Percentiles rank a stretch among this genome's conserved stretches.
These are phyloP conservation scores for Synanthedon tipuliformis DNA, from an alignment of 2,888 invertebrate species.

Conservation along the genomic window DNA sequence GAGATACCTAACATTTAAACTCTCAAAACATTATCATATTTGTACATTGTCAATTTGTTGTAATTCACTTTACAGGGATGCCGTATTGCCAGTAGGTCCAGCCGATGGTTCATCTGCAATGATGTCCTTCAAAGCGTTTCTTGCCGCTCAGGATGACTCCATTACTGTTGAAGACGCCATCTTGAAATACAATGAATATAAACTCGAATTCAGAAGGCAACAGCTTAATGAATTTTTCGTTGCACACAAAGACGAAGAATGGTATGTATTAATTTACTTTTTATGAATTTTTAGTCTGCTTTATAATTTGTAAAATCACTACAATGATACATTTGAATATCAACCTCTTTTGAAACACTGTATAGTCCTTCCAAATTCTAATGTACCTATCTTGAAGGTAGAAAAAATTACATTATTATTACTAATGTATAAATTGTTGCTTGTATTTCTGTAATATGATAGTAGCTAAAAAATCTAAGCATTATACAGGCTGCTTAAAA, in stretches of 20 bases:
- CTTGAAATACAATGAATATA: constrained; percentile 97
- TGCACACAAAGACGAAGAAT: constrained; percentile 99
- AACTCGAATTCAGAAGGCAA: constrained; percentile 94
- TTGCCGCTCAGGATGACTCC: constrained; percentile 96
- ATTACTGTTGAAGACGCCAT: constrained; percentile 98
- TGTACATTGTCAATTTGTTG: neutral
- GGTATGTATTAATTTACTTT: constrained; percentile 74
- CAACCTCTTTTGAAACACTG: no score
- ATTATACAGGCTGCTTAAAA: constrained; percentile 13
- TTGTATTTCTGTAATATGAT: constrained; percentile 23
- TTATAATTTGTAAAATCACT: neutral
- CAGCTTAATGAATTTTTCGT: constrained; percentile 99
- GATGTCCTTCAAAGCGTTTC: constrained; percentile 97
- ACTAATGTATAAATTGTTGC: neutral
- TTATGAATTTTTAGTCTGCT: neutral
- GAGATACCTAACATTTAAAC: no score
- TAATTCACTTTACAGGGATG: constrained; percentile 44
- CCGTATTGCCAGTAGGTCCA: constrained; percentile 55
- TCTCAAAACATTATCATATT: no score
- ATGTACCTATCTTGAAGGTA: neutral
- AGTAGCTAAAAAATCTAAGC: constrained; percentile 58
- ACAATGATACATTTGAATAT: no score
- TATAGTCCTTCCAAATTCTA: no score
- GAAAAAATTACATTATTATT: neutral
- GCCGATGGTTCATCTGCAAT: constrained; percentile 89